These are phyloP conservation scores for Ploceus nigricollis DNA, from an alignment of 2,113 vertebrate species.

Conservation along the genomic window DNA sequence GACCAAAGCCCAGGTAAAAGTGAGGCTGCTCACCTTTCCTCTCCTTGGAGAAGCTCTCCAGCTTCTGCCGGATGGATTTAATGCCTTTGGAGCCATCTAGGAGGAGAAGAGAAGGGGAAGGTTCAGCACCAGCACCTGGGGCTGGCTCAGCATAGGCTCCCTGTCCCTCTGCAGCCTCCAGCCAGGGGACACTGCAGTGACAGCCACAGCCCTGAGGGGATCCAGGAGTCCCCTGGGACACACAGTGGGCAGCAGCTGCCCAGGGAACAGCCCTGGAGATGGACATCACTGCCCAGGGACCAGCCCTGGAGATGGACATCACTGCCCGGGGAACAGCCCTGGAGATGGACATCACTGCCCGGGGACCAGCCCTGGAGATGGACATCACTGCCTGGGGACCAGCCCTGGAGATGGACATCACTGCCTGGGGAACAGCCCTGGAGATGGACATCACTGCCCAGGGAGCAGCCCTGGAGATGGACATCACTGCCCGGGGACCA, in stretches of 20 bases:
- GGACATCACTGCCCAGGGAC: neutral
- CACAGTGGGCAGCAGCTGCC: rapidly evolving
- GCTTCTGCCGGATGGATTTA: slow-evolving; percentile 81
- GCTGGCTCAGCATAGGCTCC: neutral
- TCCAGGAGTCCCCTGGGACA: neutral
- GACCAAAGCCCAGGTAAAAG: rapidly evolving
- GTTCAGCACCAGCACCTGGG: neutral
- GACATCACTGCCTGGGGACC: neutral
- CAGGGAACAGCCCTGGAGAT: neutral
- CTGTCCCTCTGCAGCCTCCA: neutral
- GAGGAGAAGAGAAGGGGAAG: neutral
- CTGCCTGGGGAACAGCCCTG: neutral
- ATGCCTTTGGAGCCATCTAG: slow-evolving; percentile 74
- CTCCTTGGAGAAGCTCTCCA: slow-evolving; percentile 86
- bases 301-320: neutral
- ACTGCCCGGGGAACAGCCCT: neutral
- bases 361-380: neutral
- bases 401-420: neutral
- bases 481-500: neutral
- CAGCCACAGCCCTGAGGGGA: neutral
- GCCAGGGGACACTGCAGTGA: neutral
- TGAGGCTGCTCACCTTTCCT: slow-evolving; percentile 78
- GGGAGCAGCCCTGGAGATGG: neutral
- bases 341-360: neutral
- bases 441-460: neutral